phyloP scores from a whole-genome alignment of 2,113 vertebrate species.

The Acanthisitta chloris region DNA sequence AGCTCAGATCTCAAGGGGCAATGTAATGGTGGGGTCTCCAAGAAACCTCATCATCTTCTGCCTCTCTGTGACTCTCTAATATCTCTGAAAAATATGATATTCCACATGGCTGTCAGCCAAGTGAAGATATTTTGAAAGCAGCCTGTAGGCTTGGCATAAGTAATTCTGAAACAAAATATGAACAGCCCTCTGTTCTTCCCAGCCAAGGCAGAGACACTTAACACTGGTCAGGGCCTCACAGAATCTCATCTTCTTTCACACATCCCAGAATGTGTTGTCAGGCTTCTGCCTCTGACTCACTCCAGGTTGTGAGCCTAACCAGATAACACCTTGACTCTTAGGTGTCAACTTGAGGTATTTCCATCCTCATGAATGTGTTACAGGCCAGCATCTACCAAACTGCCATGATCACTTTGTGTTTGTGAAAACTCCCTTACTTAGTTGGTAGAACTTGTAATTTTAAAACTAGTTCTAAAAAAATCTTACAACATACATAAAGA shows the following conservation, averaged over 20 bases:
- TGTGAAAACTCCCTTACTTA: background rate
- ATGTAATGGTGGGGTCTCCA: background rate
- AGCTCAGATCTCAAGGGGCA: background rate
- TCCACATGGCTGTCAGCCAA: background rate
- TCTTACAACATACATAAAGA: background rate
- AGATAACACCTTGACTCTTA: background rate
- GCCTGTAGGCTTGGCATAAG: background rate
- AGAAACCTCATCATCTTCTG: background rate
- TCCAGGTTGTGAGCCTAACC: background rate
- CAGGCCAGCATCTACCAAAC: background rate
- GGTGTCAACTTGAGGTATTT: background rate
- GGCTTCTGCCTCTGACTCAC: background rate
- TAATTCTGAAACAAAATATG: background rate
- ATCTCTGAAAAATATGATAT: background rate
- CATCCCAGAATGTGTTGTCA: background rate
- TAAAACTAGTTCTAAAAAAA: background rate
- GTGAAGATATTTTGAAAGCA: background rate
- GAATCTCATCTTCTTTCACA: background rate
- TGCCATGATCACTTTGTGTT: background rate
- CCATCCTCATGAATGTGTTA: background rate
- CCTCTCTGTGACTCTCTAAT: background rate
- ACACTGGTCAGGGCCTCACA: background rate
- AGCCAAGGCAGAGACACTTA: background rate
- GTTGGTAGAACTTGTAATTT: background rate
- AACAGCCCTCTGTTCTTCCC: background rate